Evolutionary conservation across 2,888 invertebrate species (phyloP).

Genomic region (Pharmacophagus antenor): DNA sequence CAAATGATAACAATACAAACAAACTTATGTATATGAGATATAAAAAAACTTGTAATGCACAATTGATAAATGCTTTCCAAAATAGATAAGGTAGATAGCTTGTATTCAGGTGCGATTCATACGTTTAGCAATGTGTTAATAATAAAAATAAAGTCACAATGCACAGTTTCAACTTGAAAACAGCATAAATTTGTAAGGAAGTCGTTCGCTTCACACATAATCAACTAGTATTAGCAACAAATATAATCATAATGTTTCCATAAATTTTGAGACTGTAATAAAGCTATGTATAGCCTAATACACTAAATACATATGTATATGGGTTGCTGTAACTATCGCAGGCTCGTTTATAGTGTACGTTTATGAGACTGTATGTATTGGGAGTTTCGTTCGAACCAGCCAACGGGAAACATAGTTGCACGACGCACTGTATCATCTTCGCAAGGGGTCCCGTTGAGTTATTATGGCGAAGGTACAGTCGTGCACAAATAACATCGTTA

Average conservation of each 20-base stretch:
- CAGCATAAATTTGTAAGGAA: no score
- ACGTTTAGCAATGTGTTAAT: no score
- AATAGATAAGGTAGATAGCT: no score
- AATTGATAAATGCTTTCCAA: no score
- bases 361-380: slow-evolving; percentile 28
- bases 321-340: slow-evolving; percentile 2
- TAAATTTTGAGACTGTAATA: not conserved
- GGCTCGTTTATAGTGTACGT: slow-evolving; percentile 27
- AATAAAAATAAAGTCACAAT: no score
- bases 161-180: no score
- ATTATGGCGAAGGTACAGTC: slow-evolving; percentile 39
- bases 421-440: slow-evolving; percentile 54
- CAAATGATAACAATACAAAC: no score
- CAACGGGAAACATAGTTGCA: slow-evolving; percentile 49
- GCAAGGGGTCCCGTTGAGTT: slow-evolving; percentile 50
- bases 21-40: no score
- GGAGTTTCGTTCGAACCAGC: slow-evolving; percentile 34
- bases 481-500: slow-evolving; percentile 11
- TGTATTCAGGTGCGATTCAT: no score
- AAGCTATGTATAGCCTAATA: not conserved
- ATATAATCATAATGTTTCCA: not conserved
- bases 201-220: no score
- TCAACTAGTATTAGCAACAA: no score
- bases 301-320: slow-evolving; percentile 2
- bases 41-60: no score